Conservation (phyloP, 2,797 vertebrate genomes). For the Hyperoplus immaculatus region DNA sequence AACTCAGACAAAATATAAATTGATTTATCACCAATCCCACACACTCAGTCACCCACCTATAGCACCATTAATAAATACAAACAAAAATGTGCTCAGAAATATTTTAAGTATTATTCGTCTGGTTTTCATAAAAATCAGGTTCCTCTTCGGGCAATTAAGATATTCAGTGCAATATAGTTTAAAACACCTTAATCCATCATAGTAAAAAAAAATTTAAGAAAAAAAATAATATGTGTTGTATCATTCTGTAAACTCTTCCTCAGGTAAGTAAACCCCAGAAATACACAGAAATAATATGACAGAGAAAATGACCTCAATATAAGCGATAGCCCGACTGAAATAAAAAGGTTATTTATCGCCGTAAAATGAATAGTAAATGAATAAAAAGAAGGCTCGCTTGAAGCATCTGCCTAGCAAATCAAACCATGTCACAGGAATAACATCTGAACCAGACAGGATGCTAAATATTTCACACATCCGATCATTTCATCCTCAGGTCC, state of each 20-base stretch:
- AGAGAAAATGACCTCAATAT: background rate
- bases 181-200: background rate
- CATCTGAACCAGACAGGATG: background rate
- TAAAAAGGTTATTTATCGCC: background rate
- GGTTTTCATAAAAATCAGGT: too few species aligned
- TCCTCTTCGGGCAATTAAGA: background rate
- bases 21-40: too few species aligned
- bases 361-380: background rate
- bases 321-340: background rate
- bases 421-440: background rate
- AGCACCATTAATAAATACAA: too few species aligned
- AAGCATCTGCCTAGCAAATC: background rate
- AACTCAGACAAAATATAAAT: too few species aligned
- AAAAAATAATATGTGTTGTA: background rate
- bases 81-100: background rate
- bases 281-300: background rate
- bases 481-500: slow-evolving; percentile 41
- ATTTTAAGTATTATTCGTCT: too few species aligned
- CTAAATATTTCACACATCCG: background rate
- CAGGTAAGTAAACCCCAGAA: background rate
- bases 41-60: too few species aligned
- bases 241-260: background rate
- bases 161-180: background rate
- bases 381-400: background rate
- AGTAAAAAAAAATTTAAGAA: too few species aligned